Base-by-base conservation (phyloP, 2,113 vertebrate species). In the Tragelaphus buxtoni region DNA sequence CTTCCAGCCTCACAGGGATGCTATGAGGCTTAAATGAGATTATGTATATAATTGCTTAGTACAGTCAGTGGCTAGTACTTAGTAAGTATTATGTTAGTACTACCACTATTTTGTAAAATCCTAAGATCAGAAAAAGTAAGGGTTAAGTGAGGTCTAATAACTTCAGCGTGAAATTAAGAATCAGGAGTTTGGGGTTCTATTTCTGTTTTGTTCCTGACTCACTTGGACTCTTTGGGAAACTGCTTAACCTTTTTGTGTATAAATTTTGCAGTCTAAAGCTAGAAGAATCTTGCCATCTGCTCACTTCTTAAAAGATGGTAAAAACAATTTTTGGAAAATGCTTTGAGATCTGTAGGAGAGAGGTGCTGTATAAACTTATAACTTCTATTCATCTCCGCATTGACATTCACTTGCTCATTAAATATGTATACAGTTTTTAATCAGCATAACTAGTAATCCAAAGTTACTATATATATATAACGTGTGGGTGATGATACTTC, bases 371-470 rank as follows among this genome's bases (percentile, higher is more conserved):
- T 88, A 91, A 97, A 39, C 58, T 72, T 86, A 53, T 56, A 88
- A 79, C 39, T 90, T 87, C 11, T 90, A 86, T 90, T 96, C 61
- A 87, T 92, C 81, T 95, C 74, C 81, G 35, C 47, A 83, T 77
- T 88, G 90, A 93, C 86, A 79, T 95, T 96, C 92, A 83, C 74
- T 94, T 94, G 28, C 77, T 95, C 58, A 74, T 97, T 92, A 90
- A 87, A 92, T 81, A 94, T 92, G 58, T 90, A 80, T 85, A 65
- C 18, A 90, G 55, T 69, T 94, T 92, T 30, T 65, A 96, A 84
- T 90, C 53, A 79, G 51, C 47, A 84, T 77, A 95, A 84, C 81
- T 88, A 88, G 86, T 96, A 94, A 83, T 92, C 63, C 63, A 84
- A 42, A 90, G 53, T 96, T 88, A 76, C 92, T 97, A 55, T 89